Percentiles rank a stretch among this genome's conserved stretches.
These are phyloP conservation scores for Drosophila melanogaster DNA, from an alignment of 1,140 invertebrate species.

Conservation along the genomic window Release_6_plus_ISO1_MT NT_033777.3:11319501-11320000, in stretches of 20 bases:
- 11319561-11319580: conserved; percentile 28
- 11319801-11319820: conserved; percentile 77
- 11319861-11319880: conserved; percentile 44
- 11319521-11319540: conserved; percentile 77
- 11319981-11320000: conserved; percentile 65
- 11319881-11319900: conserved; percentile 66
- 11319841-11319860: conserved; percentile 62
- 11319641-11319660: too few relatives aligned
- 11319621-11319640: too few relatives aligned
- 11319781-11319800: conserved; percentile 77
- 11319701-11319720: too few relatives aligned
- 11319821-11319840: conserved; percentile 31
- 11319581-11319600: neutral
- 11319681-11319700: too few relatives aligned
- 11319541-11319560: conserved; percentile 75
- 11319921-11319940: conserved; percentile 11
- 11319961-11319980: conserved; percentile 60
- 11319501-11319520: conserved; percentile 66
- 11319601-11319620: too few relatives aligned
- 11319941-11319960: conserved; percentile 49
- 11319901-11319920: conserved; percentile 49
- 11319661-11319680: too few relatives aligned
- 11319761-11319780: neutral
- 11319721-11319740: too few relatives aligned
- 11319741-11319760: neutral